Percentiles rank a stretch among this genome's conserved stretches.
Conservation (phyloP, 2,888 invertebrate genomes). For the Folsomia manolachei region DNA sequence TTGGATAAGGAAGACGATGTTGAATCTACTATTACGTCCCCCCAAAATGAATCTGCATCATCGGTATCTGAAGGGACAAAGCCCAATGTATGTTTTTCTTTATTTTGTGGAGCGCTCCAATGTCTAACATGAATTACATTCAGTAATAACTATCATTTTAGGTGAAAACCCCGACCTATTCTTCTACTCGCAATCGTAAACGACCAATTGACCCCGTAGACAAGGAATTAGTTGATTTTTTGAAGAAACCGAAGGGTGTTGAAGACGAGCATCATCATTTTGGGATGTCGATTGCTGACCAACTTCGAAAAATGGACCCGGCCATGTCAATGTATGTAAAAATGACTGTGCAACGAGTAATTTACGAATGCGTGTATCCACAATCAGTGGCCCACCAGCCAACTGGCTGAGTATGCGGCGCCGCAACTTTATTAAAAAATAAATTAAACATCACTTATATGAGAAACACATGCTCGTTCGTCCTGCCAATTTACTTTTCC, state of each 20-base stretch:
- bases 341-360: not conserved
- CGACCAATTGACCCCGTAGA: not conserved
- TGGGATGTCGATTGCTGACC: not conserved
- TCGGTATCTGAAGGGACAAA: too few species aligned
- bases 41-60: not conserved
- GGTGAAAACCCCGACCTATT: too few species aligned
- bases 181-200: not conserved
- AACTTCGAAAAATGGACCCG: not conserved
- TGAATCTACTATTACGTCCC: not conserved
- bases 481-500: not conserved
- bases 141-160: not conserved
- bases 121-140: not conserved
- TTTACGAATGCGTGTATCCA: not conserved
- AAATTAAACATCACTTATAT: too few species aligned
- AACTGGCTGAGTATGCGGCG: not conserved
- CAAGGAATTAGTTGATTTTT: not conserved
- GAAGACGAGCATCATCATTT: constrained; percentile 4
- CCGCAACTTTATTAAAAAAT: not conserved
- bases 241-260: not conserved
- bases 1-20: not conserved
- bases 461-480: not conserved
- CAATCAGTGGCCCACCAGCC: not conserved
- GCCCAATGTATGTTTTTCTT: too few species aligned
- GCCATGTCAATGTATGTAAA: not conserved
- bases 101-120: not conserved